Evolutionary conservation across 2,113 vertebrate genomes (phyloP).

Genomic region (Coptodon rendalli): DNA sequence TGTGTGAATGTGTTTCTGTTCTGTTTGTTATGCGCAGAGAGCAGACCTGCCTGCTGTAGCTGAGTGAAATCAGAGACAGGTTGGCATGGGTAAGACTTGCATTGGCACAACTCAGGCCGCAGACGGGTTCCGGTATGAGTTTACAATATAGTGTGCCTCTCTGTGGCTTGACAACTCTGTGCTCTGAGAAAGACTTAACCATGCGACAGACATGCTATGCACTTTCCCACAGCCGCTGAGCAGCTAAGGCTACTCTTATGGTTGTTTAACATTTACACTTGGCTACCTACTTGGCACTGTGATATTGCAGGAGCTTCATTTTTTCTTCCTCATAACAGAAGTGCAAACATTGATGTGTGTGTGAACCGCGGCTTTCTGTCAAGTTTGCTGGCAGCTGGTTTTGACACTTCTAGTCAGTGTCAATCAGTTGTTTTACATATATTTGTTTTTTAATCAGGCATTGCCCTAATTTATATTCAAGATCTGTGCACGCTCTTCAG

Average conservation of each 20-base stretch:
- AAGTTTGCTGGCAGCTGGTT: not conserved
- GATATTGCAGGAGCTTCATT: not conserved
- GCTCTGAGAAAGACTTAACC: conserved; percentile 42
- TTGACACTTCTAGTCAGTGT: not conserved
- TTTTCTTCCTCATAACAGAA: not conserved
- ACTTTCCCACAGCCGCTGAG: conserved; percentile 59
- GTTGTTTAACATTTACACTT: conserved; percentile 40
- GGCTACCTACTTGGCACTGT: conserved; percentile 8
- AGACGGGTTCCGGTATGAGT: conserved; percentile 59
- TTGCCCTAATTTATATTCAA: not conserved
- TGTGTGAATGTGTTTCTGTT: conserved; percentile 9
- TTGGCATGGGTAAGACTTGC: conserved; percentile 43
- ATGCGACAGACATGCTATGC: conserved; percentile 52
- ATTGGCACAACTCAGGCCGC: conserved; percentile 49
- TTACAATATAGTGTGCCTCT: conserved; percentile 49
- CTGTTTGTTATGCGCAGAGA: conserved; percentile 27
- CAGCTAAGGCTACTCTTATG: conserved; percentile 37
- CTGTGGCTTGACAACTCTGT: conserved; percentile 58
- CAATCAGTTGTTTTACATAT: not conserved
- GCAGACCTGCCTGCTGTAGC: conserved; percentile 22
- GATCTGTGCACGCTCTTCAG: not conserved
- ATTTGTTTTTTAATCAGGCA: not conserved
- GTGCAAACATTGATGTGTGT: not conserved
- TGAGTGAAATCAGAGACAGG: conserved; percentile 50
- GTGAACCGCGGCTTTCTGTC: not conserved